Conservation (phyloP, 2,888 invertebrate species). For the Priocnemis perturbator region DNA sequence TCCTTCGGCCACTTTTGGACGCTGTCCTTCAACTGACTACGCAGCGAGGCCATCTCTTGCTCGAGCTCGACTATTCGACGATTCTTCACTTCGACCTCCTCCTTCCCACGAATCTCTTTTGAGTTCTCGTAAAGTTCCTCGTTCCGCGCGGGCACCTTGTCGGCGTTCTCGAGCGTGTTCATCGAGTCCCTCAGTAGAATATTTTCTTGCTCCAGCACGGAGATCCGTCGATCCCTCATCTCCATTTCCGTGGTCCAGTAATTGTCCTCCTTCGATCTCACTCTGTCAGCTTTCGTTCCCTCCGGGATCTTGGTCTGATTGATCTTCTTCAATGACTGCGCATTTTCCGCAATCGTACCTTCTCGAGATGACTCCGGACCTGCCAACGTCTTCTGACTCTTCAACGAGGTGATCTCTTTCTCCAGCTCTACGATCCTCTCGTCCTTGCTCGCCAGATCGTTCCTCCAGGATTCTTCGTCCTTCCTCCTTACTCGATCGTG, state of each 20-base stretch:
- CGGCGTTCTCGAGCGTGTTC: slow-evolving; percentile 20
- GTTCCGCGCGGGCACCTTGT: not conserved
- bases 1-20: slow-evolving; percentile 10
- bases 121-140: slow-evolving; percentile 77
- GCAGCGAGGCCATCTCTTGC: slow-evolving; percentile 77
- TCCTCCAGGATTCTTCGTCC: slow-evolving; percentile 26
- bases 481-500: not conserved
- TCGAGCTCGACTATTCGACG: slow-evolving; percentile 79
- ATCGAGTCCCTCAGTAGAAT: slow-evolving; percentile 77
- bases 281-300: not conserved
- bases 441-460: slow-evolving; percentile 76
- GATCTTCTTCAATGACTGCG: no score
- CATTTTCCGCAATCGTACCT: no score
- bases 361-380: slow-evolving; percentile 54
- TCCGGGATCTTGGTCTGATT: not conserved
- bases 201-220: slow-evolving; percentile 78
- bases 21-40: slow-evolving; percentile 77
- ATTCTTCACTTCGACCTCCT: slow-evolving; percentile 70
- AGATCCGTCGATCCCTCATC: slow-evolving; percentile 77
- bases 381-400: slow-evolving; percentile 78
- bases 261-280: slow-evolving; percentile 2
- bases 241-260: slow-evolving; percentile 70
- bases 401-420: slow-evolving; percentile 76
- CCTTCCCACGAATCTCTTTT: slow-evolving; percentile 19
- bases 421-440: slow-evolving; percentile 78